Evolutionary conservation across 2,888 invertebrate genomes (phyloP).

Genomic region (Lasioglossum villosulum): DNA sequence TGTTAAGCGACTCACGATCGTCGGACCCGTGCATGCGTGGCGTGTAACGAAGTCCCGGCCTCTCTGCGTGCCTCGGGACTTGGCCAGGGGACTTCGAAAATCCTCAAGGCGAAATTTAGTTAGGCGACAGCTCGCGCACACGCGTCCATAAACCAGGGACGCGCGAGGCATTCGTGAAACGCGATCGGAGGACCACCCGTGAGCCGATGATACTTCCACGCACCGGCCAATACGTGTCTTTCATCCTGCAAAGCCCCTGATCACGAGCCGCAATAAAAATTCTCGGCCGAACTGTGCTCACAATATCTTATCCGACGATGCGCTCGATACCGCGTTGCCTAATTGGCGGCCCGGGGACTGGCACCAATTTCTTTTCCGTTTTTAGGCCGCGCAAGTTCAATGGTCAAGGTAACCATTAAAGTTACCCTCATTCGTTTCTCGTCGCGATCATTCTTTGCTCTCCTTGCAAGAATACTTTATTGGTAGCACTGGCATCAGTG

Average conservation of each 20-base stretch:
- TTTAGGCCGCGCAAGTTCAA: background rate
- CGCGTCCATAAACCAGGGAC: slow-evolving; percentile 81
- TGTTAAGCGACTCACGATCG: slow-evolving; percentile 76
- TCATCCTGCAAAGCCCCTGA: slow-evolving; percentile 56
- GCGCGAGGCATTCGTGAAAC: slow-evolving; percentile 80
- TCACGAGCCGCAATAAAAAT: slow-evolving; percentile 67
- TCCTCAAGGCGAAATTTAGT: slow-evolving; percentile 78
- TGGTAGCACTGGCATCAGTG: background rate
- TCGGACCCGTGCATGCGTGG: slow-evolving; percentile 59
- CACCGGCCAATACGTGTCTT: slow-evolving; percentile 27
- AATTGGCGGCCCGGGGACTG: background rate
- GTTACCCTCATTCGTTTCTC: background rate
- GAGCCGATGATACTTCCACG: slow-evolving; percentile 40
- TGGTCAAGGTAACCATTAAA: background rate
- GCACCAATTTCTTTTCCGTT: background rate
- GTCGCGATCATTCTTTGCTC: background rate
- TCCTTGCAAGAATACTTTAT: background rate
- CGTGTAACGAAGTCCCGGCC: slow-evolving; percentile 52
- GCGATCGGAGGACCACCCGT: slow-evolving; percentile 78
- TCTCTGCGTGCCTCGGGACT: slow-evolving; percentile 38
- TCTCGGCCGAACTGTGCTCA: slow-evolving; percentile 23
- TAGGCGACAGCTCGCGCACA: slow-evolving; percentile 78
- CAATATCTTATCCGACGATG: background rate
- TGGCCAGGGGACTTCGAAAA: slow-evolving; percentile 65
- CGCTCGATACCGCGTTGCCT: background rate